Conservation (phyloP, 2,888 invertebrate genomes). For the Hypselothyrea guttata region DNA sequence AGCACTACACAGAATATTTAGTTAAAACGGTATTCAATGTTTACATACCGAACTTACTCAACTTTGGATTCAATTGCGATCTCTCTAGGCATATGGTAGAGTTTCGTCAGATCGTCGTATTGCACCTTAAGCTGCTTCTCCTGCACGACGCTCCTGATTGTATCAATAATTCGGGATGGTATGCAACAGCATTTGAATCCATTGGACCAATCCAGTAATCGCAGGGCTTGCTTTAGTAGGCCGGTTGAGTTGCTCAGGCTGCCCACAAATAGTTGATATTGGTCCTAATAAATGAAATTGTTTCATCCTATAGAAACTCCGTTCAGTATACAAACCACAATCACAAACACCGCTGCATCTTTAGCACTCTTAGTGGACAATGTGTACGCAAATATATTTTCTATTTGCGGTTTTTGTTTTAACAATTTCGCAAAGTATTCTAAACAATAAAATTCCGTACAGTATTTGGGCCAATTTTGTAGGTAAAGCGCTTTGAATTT, state of each 20-base stretch:
- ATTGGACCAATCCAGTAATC: slow-evolving; percentile 75
- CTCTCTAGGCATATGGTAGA: slow-evolving; percentile 65
- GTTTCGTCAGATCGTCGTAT: slow-evolving; percentile 58
- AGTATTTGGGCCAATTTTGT: slow-evolving; percentile 62
- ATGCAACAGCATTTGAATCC: slow-evolving; percentile 80
- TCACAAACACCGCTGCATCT: slow-evolving; percentile 54
- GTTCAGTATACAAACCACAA: slow-evolving; percentile 43
- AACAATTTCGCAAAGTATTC: slow-evolving; percentile 62
- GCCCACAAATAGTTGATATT: slow-evolving; percentile 80
- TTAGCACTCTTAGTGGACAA: slow-evolving; percentile 31
- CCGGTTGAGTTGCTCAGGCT: slow-evolving; percentile 45
- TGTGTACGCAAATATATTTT: slow-evolving; percentile 36
- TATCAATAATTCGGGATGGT: slow-evolving; percentile 43
- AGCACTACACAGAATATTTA: no score
- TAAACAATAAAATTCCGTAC: slow-evolving; percentile 68
- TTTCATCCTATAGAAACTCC: no score
- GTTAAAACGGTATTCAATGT: no score
- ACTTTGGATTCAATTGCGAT: slow-evolving; percentile 61
- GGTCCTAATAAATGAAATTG: slow-evolving; percentile 75
- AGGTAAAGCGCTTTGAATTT: slow-evolving; percentile 19
- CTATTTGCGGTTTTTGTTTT: slow-evolving; percentile 8
- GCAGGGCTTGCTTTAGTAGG: slow-evolving; percentile 64
- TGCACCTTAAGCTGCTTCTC: slow-evolving; percentile 60
- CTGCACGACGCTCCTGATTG: slow-evolving; percentile 64
- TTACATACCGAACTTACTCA: no score